Conservation (phyloP, 2,888 invertebrate genomes). For the Coelinius sp. region DNA sequence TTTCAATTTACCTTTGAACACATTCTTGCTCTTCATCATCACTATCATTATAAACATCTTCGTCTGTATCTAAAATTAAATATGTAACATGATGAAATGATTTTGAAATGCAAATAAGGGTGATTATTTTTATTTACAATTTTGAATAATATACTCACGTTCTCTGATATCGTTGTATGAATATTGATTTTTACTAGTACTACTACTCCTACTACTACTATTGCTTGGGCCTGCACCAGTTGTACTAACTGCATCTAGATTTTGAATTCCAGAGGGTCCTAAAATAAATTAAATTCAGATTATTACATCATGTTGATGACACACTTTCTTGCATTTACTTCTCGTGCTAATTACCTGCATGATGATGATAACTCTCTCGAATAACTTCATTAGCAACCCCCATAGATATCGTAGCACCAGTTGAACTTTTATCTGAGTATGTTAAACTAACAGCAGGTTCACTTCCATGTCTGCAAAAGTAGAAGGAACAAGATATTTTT, state of each 20-base stretch:
- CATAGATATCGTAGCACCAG: slow-evolving; percentile 75
- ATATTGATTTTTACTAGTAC: too few relatives aligned
- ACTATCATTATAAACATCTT: slow-evolving; percentile 66
- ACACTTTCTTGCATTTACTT: background rate
- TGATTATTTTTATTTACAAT: background rate
- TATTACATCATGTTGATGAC: background rate
- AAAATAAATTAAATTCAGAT: background rate
- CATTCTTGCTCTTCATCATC: slow-evolving; percentile 64
- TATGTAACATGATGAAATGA: background rate
- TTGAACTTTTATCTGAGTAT: slow-evolving; percentile 77
- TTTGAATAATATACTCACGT: slow-evolving; percentile 53
- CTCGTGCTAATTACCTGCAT: slow-evolving; percentile 58
- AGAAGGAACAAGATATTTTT: slow-evolving; percentile 2
- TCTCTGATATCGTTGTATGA: slow-evolving; percentile 53
- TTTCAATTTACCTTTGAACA: slow-evolving; percentile 33
- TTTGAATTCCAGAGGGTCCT: slow-evolving; percentile 63
- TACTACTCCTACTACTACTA: too few relatives aligned
- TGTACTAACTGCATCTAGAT: slow-evolving; percentile 42
- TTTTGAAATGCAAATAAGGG: background rate
- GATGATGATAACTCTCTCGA: slow-evolving; percentile 65
- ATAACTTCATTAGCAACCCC: slow-evolving; percentile 71
- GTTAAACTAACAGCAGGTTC: slow-evolving; percentile 77
- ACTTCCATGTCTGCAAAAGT: slow-evolving; percentile 69
- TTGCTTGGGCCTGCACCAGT: slow-evolving; percentile 59
- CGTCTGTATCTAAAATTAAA: slow-evolving; percentile 57